Evolutionary conservation across 2,888 invertebrate species (phyloP).

Genomic region (Lacanobia wlatinum): DNA sequence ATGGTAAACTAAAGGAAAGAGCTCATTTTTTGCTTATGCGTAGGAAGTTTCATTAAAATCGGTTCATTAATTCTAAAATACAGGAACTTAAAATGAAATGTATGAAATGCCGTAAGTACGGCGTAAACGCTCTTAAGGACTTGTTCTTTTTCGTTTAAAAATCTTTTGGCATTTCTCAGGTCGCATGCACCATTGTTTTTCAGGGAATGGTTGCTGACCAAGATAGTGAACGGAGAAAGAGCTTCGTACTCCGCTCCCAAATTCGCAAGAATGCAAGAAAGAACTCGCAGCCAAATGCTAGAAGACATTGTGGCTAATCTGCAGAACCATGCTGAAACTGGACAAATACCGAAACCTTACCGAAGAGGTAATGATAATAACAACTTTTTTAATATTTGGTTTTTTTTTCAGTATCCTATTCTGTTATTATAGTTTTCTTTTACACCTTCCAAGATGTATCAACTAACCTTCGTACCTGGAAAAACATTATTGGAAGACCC

Average conservation of each 20-base stretch:
- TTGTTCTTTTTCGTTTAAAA: slow-evolving; percentile 21
- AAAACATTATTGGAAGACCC: neutral
- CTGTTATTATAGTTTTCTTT: neutral
- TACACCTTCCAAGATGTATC: neutral
- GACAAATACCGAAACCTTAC: slow-evolving; percentile 98
- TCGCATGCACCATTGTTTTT: slow-evolving; percentile 43
- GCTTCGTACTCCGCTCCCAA: slow-evolving; percentile 98
- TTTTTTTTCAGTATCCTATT: neutral
- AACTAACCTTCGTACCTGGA: neutral
- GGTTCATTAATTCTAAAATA: too few species aligned
- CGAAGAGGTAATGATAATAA: slow-evolving; percentile 91
- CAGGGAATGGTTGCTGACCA: slow-evolving; percentile 97
- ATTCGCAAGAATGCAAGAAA: slow-evolving; percentile 98
- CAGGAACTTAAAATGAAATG: too few species aligned
- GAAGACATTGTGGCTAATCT: slow-evolving; percentile 98
- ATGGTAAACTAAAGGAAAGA: too few species aligned
- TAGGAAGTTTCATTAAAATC: too few species aligned
- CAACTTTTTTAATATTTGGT: neutral
- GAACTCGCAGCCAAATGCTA: slow-evolving; percentile 97
- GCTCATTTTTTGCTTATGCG: too few species aligned
- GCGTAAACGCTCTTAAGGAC: neutral
- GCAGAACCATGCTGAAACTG: slow-evolving; percentile 98
- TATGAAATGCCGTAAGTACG: too few species aligned
- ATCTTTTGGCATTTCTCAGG: slow-evolving; percentile 28
- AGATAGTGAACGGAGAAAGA: slow-evolving; percentile 98